Base-by-base conservation (phyloP, 2,113 vertebrate species). In the Gallinago paraguaiae region DNA sequence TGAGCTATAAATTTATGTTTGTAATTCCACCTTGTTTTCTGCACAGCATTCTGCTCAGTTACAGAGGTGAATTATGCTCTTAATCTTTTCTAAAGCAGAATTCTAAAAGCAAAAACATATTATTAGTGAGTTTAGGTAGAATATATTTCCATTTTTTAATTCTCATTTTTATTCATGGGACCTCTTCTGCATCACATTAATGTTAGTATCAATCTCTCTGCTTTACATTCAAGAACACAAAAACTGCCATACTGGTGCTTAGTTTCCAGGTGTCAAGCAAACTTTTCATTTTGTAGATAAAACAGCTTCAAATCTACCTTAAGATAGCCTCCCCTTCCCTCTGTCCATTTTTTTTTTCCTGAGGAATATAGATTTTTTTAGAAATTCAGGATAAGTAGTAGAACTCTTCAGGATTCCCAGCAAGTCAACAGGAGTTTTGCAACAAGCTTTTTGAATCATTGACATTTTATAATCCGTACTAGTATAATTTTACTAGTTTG, bases 91-190 rank as follows among this genome's bases (percentile, higher is more conserved):
- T 56, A 81, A 88, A 61, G 43, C 19, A 94, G 64, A 90, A 74
- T 81, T 93, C 33, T 88, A 64, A 90, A 92, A 60, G 43, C 30
- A 81, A 81, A 91, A 83, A 1, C 2, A 0, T n/a, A 45, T 82
- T 74, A 88, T 83, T 92, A 90, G 33, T 65, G 59, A 72, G 30
- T 90, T 94, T 64, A 71, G 9, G 51, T 64, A 75, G 86, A 92
- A 86, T 71, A 75, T 48, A 91, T 93, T 92, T 86, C 65, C 53
- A 87, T 92, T 86, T 85, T 80, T 83, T 20, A 85, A 39, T 78
- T 92, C 51, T 86, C 31, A 51, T 72, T 94, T 83, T 94, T 95
- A 79, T 90, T 86, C 63, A 74, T 77, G 30, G 18, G 72, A 6
- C 13, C 17, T 90, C 63, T 71, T 74, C 65, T 81, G 76, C 74